Percentiles rank a stretch among this genome's conserved stretches.
These are phyloP conservation scores for Nudaria mundana DNA, from an alignment of 2,888 invertebrate species.

Conservation along the genomic window DNA sequence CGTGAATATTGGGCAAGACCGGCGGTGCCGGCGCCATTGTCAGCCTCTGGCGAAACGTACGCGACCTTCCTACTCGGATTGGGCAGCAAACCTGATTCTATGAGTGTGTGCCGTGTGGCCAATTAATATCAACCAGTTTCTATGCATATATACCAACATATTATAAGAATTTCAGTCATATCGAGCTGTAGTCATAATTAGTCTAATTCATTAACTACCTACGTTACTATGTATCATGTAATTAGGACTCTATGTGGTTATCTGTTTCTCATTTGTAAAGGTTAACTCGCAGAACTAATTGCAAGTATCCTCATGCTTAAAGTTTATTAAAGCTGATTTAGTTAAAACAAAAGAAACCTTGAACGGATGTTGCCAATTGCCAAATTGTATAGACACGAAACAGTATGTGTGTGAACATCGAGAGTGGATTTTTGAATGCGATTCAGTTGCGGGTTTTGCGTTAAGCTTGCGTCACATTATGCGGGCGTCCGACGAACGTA, in stretches of 20 bases:
- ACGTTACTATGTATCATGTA: too few species aligned
- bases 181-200: too few species aligned
- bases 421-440: constrained; percentile 42
- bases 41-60: constrained; percentile 71
- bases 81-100: constrained; percentile 70
- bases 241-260: too few species aligned
- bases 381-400: constrained; percentile 47
- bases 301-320: constrained; percentile 23
- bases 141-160: constrained; percentile 16
- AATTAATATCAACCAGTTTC: constrained; percentile 34
- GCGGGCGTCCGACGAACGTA: constrained; percentile 22
- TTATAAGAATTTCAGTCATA: too few species aligned
- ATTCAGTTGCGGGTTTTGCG: constrained; percentile 27
- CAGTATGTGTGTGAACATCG: constrained; percentile 42
- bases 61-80: constrained; percentile 74
- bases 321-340: constrained; percentile 33
- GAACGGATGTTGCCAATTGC: constrained; percentile 50
- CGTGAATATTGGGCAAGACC: constrained; percentile 64
- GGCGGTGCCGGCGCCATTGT: constrained; percentile 69
- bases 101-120: constrained; percentile 42
- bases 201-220: too few species aligned
- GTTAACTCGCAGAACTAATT: too few species aligned
- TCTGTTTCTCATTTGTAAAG: too few species aligned
- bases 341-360: constrained; percentile 55
- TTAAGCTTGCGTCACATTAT: constrained; percentile 46